Conservation (phyloP, 1,140 invertebrate genomes). For the Halyomorpha halys region DNA sequence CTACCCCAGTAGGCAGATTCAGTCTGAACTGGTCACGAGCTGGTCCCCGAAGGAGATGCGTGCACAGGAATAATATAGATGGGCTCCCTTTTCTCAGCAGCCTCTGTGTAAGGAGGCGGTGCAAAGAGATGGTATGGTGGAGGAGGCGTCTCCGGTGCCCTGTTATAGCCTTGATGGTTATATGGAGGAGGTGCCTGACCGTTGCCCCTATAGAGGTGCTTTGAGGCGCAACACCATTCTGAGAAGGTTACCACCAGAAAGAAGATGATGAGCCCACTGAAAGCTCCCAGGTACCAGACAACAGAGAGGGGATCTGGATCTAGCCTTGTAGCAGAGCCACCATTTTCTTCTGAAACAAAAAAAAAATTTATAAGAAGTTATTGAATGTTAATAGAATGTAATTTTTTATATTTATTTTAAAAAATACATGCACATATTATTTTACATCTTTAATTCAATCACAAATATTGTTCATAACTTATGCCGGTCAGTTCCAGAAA, state of each 20-base stretch:
- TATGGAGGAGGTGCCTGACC: constrained; percentile 32
- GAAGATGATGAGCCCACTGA: constrained; percentile 46
- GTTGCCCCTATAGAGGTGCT: constrained; percentile 31
- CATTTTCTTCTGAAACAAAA: not conserved
- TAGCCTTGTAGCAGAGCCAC: not conserved
- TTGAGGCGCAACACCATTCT: constrained; percentile 44
- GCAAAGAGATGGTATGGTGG: constrained; percentile 47
- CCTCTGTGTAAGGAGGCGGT: constrained; percentile 45
- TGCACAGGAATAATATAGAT: constrained; percentile 43
- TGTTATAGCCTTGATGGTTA: constrained; percentile 20
- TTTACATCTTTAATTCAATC: too few relatives aligned
- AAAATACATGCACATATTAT: too few relatives aligned
- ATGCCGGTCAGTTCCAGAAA: too few relatives aligned
- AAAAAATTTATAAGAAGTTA: not conserved
- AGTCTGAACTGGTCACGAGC: not conserved
- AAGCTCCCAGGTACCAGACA: constrained; percentile 49
- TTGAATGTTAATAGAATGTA: too few relatives aligned
- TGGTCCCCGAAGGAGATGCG: not conserved
- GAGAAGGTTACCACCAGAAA: constrained; percentile 50
- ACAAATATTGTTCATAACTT: too few relatives aligned
- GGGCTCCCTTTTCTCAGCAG: constrained; percentile 36
- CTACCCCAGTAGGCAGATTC: not conserved
- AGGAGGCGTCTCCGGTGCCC: constrained; percentile 30
- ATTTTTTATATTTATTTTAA: too few relatives aligned
- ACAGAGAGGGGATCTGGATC: constrained; percentile 44